A percentile compares a stretch with the other conserved stretches of the same genome.
Evolutionary conservation across 2,888 invertebrate genomes (phyloP).

Genomic region (Gastrophysa polygoni): DNA sequence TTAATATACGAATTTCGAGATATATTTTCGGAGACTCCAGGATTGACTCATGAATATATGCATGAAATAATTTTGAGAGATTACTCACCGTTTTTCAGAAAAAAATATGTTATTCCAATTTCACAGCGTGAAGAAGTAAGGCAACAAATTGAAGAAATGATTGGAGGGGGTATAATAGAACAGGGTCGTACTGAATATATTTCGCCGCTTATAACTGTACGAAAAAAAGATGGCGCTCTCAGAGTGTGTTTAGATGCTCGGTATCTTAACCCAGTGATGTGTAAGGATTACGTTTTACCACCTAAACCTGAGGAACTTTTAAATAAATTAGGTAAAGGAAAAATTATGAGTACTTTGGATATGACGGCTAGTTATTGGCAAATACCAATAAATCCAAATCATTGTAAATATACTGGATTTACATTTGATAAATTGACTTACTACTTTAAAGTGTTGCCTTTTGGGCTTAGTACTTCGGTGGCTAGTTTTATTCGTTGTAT

Average conservation of each 20-base stretch:
- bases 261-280: constrained; percentile 1
- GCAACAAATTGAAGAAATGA: neutral
- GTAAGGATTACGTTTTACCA: constrained; percentile 5
- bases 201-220: neutral
- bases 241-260: constrained; percentile 1
- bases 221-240: neutral
- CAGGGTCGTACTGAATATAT: neutral
- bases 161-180: neutral
- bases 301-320: constrained; percentile 7
- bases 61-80: constrained; percentile 10
- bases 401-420: constrained; percentile 10
- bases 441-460: constrained; percentile 9
- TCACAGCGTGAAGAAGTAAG: neutral
- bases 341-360: constrained; percentile 6
- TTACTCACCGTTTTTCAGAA: constrained; percentile 6
- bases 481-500: neutral
- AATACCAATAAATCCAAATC: constrained; percentile 2
- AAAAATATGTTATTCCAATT: constrained; percentile 2
- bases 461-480: constrained; percentile 2
- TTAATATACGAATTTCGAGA: constrained; percentile 1
- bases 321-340: neutral
- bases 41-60: neutral
- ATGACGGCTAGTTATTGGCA: constrained; percentile 10
- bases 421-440: neutral
- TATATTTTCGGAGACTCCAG: constrained; percentile 15